These are phyloP conservation scores for Idaea dimidiata DNA, from an alignment of 2,888 invertebrate genomes.

Conservation along the genomic window DNA sequence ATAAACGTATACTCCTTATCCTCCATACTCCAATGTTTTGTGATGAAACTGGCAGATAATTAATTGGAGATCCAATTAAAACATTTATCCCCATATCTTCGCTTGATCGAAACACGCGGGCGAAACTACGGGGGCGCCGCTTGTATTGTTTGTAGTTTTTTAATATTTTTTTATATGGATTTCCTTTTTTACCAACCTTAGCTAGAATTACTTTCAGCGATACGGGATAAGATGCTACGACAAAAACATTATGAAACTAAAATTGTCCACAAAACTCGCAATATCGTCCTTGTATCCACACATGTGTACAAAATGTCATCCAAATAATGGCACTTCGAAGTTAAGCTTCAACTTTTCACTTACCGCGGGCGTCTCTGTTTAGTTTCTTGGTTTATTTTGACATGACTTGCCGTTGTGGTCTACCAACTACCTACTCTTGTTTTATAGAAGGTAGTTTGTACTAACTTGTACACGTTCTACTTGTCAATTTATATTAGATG, in stretches of 20 bases:
- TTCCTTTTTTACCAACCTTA: too few species aligned
- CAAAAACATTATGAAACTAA: background rate
- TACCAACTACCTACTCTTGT: background rate
- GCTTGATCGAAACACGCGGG: too few species aligned
- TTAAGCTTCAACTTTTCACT: slow-evolving; percentile 25
- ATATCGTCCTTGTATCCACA: slow-evolving; percentile 6
- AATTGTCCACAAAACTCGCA: background rate
- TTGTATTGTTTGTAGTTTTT: too few species aligned
- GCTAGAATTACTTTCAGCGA: too few species aligned
- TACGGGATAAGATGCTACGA: background rate
- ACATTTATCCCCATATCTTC: too few species aligned
- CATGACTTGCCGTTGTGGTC: slow-evolving; percentile 9
- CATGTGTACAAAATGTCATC: slow-evolving; percentile 18
- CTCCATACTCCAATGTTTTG: too few species aligned
- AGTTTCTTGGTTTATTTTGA: slow-evolving; percentile 12
- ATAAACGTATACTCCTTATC: too few species aligned
- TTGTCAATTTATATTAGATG: background rate
- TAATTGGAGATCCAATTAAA: too few species aligned
- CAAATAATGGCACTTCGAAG: slow-evolving; percentile 17
- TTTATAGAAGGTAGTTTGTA: background rate
- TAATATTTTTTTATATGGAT: too few species aligned
- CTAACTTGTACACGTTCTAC: background rate
- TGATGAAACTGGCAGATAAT: too few species aligned
- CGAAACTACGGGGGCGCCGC: too few species aligned
- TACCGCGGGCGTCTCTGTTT: slow-evolving; percentile 17